Conservation (phyloP, 2,888 invertebrate genomes). For the Yponomeuta cagnagella region DNA sequence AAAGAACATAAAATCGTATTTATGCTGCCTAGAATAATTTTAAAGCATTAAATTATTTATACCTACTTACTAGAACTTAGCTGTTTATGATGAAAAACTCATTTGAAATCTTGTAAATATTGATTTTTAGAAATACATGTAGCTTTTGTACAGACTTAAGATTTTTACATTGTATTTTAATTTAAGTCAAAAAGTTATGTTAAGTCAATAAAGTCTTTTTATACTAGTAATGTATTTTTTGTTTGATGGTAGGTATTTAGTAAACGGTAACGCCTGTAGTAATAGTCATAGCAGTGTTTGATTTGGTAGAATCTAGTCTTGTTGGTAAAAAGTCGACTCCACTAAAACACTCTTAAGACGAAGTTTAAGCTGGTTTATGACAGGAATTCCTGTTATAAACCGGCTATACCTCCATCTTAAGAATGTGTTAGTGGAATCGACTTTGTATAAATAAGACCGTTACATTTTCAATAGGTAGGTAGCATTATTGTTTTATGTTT, state of each 20-base stretch:
- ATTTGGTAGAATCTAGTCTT: background rate
- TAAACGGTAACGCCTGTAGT: background rate
- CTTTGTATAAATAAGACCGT: too few species aligned
- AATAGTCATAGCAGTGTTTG: background rate
- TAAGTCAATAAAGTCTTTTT: background rate
- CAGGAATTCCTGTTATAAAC: too few species aligned
- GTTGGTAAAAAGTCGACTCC: too few species aligned
- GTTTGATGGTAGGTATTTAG: background rate
- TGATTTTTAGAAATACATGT: background rate
- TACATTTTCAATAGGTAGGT: too few species aligned
- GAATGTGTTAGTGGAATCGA: too few species aligned
- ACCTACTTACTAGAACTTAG: constrained; percentile 7
- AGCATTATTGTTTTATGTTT: too few species aligned
- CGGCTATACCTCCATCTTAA: too few species aligned
- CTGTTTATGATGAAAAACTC: background rate
- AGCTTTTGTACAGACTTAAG: constrained; percentile 17
- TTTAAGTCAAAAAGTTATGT: background rate
- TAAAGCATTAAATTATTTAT: constrained; percentile 4
- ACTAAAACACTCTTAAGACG: too few species aligned
- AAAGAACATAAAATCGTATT: background rate
- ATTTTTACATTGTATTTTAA: background rate
- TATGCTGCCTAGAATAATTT: background rate
- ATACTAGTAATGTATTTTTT: background rate
- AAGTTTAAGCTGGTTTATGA: too few species aligned
- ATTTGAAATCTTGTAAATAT: constrained; percentile 3